Conservation (phyloP, 2,797 vertebrate species). For the Onychomys leucogaster region DNA sequence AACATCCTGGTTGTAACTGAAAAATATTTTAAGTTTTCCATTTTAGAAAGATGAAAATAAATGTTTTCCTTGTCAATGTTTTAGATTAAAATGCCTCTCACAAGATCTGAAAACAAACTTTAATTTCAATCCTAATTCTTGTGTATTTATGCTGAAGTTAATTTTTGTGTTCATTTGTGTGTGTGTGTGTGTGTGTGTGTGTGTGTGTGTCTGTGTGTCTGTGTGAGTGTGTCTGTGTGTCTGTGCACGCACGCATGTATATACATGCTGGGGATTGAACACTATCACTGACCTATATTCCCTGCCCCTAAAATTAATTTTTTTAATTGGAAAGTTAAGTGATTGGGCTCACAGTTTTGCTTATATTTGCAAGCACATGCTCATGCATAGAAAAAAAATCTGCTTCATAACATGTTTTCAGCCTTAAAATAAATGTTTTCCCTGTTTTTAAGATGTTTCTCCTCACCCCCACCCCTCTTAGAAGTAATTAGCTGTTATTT, state of each 20-base stretch:
- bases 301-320: neutral
- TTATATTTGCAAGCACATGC: slow-evolving; percentile 53
- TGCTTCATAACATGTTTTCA: slow-evolving; percentile 50
- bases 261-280: neutral
- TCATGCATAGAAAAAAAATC: neutral
- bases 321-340: slow-evolving; percentile 56
- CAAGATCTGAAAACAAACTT: slow-evolving; percentile 29
- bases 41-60: slow-evolving; percentile 47
- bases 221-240: neutral
- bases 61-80: slow-evolving; percentile 36
- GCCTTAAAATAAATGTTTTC: slow-evolving; percentile 75
- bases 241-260: accelerated
- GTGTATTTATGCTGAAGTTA: slow-evolving; percentile 15
- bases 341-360: neutral
- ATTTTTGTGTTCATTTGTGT: neutral
- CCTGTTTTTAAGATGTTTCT: slow-evolving; percentile 71
- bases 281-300: neutral
- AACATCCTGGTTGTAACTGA: slow-evolving; percentile 43
- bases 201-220: too few species aligned
- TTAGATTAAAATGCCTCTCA: slow-evolving; percentile 65
- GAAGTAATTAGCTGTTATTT: slow-evolving; percentile 82
- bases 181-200: neutral
- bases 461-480: slow-evolving; percentile 21
- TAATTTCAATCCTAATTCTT: slow-evolving; percentile 29
- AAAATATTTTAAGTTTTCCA: neutral